Evolutionary conservation across 2,888 invertebrate species (phyloP).

Genomic region (Leptodirus hochenwartii): DNA sequence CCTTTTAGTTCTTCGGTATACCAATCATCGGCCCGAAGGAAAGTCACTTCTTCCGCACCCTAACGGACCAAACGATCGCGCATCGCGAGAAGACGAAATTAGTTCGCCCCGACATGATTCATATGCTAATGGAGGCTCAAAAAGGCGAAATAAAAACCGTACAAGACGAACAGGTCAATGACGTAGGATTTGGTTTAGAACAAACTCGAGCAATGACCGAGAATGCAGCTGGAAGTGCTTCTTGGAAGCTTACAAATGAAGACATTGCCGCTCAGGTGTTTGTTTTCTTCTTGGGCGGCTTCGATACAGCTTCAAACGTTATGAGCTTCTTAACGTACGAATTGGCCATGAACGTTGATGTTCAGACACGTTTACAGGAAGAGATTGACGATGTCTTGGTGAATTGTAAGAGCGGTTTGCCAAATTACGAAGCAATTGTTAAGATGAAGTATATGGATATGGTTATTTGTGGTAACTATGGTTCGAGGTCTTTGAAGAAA

Average conservation of each 20-base stretch:
- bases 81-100: slow-evolving; percentile 2
- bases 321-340: slow-evolving; percentile 13
- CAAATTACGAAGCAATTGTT: slow-evolving; percentile 15
- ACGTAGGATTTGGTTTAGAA: not conserved
- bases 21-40: too few relatives aligned
- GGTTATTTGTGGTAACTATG: too few relatives aligned
- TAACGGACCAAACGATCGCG: slow-evolving; percentile 5
- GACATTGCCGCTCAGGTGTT: slow-evolving; percentile 16
- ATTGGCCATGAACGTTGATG: slow-evolving; percentile 14
- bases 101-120: slow-evolving; percentile 8
- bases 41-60: slow-evolving; percentile 6
- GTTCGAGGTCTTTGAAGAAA: slow-evolving; percentile 6
- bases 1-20: too few relatives aligned
- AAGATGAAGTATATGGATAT: slow-evolving; percentile 17
- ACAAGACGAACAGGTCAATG: not conserved
- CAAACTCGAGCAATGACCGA: slow-evolving; percentile 4
- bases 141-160: slow-evolving; percentile 5
- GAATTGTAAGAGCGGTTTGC: slow-evolving; percentile 9
- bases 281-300: slow-evolving; percentile 16
- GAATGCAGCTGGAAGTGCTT: not conserved
- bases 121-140: slow-evolving; percentile 6
- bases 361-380: slow-evolving; percentile 13
- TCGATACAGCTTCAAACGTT: slow-evolving; percentile 13
- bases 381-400: slow-evolving; percentile 14
- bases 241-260: slow-evolving; percentile 7